These are phyloP conservation scores for Brassicogethes aeneus DNA, from an alignment of 2,888 invertebrate genomes.

Conservation along the genomic window DNA sequence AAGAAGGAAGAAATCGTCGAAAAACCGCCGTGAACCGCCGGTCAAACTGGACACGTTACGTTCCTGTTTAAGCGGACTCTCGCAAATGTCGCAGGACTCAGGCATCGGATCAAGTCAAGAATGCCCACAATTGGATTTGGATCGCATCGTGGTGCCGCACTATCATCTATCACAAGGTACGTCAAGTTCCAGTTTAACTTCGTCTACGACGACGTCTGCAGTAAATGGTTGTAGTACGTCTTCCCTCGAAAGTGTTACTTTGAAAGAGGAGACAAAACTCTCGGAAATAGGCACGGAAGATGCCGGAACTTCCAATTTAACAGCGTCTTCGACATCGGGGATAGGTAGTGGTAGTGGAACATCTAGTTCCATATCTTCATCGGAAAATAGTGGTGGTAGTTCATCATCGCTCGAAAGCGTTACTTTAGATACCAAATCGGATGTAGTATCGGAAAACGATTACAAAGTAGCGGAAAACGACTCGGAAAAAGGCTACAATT, in stretches of 20 bases:
- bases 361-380: not conserved
- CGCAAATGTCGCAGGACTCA: conserved; percentile 33
- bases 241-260: not conserved
- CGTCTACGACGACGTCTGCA: not conserved
- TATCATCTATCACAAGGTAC: conserved; percentile 20
- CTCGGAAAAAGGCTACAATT: not conserved
- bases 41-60: conserved; percentile 35
- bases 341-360: not conserved
- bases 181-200: not conserved
- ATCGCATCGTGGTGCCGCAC: conserved; percentile 34
- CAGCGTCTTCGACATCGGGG: not conserved
- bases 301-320: not conserved
- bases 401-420: not conserved
- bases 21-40: conserved; percentile 16
- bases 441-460: not conserved
- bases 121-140: conserved; percentile 28
- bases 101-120: conserved; percentile 40
- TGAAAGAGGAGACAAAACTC: not conserved
- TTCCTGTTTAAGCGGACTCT: conserved; percentile 31
- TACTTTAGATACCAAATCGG: no score
- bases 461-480: conserved; percentile 2
- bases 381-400: not conserved
- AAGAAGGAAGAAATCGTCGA: conserved; percentile 15
- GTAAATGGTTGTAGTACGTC: not conserved
- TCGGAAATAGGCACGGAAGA: not conserved